Percentiles rank a stretch among this genome's conserved stretches.
Conservation (phyloP, 2,888 invertebrate genomes). For the Pseudeuparius sepicola region DNA sequence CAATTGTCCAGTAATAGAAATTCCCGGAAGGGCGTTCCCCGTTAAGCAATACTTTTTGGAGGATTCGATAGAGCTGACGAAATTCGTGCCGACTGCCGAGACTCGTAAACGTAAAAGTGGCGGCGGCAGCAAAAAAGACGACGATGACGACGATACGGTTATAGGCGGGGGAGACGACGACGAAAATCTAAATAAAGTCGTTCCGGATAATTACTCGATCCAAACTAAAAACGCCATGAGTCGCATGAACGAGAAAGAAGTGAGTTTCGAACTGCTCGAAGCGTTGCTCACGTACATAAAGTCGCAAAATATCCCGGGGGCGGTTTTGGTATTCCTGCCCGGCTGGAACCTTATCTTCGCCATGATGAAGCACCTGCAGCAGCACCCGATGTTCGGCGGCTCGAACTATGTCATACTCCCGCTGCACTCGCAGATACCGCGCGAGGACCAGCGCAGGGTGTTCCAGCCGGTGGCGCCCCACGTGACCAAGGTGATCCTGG, state of each 20-base stretch:
- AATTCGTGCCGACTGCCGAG: constrained; percentile 69
- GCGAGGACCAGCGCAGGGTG: constrained; percentile 89
- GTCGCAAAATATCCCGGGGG: constrained; percentile 56
- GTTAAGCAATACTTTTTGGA: constrained; percentile 90
- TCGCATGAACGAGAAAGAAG: constrained; percentile 78
- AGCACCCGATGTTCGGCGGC: constrained; percentile 50
- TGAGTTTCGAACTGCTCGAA: constrained; percentile 89
- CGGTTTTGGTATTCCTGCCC: constrained; percentile 86
- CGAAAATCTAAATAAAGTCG: constrained; percentile 63
- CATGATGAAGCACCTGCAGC: constrained; percentile 73
- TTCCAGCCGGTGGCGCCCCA: constrained; percentile 78
- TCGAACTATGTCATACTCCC: constrained; percentile 71
- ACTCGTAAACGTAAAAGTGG: constrained; percentile 58
- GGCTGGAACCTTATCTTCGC: constrained; percentile 97
- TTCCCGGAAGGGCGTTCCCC: constrained; percentile 78
- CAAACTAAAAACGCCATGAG: constrained; percentile 62
- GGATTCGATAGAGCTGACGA: constrained; percentile 80
- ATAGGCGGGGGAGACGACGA: constrained; percentile 48
- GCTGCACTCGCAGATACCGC: constrained; percentile 93
- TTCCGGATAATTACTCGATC: constrained; percentile 42
- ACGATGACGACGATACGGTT: constrained; percentile 40
- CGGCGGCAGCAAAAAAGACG: constrained; percentile 48
- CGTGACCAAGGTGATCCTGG: constrained; percentile 86
- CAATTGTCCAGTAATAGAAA: constrained; percentile 81
- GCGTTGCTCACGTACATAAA: constrained; percentile 58